Base-by-base conservation (phyloP, 2,888 invertebrate genomes). In the Plagodis pulveraria region DNA sequence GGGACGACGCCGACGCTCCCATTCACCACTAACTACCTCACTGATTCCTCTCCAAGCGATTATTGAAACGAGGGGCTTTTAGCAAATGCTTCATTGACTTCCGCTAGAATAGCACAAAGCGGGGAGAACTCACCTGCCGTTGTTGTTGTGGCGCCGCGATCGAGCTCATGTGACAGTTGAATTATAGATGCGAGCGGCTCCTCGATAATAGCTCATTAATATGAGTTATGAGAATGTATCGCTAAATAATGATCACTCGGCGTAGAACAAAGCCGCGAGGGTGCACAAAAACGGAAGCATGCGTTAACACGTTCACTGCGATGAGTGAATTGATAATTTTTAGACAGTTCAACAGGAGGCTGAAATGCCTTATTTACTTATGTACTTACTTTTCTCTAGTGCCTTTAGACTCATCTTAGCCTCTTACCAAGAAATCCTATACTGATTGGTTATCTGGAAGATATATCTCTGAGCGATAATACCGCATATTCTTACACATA, bases 181-280 rank as follows among this genome's bases (percentile, higher is more conserved):
- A 68, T 68, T 63, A 68, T 62, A 66, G 60, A 73, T 66, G 22
- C 22, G 66, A 69, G 70, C 59, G 38, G 48, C 36, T 62, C 64
- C 49, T 50, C 51, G 60, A 65, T 62, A 63, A 68, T 69, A 43
- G 40, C 68, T 62, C 63, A 64, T 72, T 56, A 69, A 70, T 68
- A 68, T 58, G 64, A 70, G 63, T 59, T 73, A 75, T 73, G 69
- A 63, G 69, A 70, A 69, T 68, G 66, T 74, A 62, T 70, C 66
- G 61, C 70, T 66, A 65, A 65, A 71, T 72, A 67, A 70, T 66
- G 56, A 70, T 48, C 65, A 63, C 55, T 60, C 63, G 65, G 56
- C 62, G 59, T 42, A 22, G 59, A 49, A 65, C 67, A 65, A 67
- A 69, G 67, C 55, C 52, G 32, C 41, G 22, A 38, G 41, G n/a